These are phyloP conservation scores for Rhinoderma darwinii DNA, from an alignment of 2,113 vertebrate genomes.

Conservation along the genomic window DNA sequence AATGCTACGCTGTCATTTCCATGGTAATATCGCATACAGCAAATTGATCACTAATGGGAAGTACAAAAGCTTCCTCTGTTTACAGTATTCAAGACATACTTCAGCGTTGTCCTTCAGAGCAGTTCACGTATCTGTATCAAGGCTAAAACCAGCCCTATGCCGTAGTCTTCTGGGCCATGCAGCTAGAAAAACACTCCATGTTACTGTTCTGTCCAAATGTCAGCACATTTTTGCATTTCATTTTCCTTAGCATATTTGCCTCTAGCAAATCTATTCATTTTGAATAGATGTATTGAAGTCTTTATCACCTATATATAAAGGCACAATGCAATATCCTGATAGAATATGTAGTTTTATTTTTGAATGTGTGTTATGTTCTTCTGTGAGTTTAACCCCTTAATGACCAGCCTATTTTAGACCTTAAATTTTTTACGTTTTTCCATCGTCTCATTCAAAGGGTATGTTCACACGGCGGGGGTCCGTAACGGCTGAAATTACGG, in stretches of 20 bases:
- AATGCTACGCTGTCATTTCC: constrained; percentile 39
- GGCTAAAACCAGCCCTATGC: constrained; percentile 4
- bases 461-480: too few species aligned
- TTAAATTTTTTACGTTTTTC: too few species aligned
- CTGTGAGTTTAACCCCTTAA: too few species aligned
- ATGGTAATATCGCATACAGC: constrained; percentile 42
- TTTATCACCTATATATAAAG: too few species aligned
- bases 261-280: neutral
- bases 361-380: too few species aligned
- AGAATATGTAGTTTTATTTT: too few species aligned
- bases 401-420: too few species aligned
- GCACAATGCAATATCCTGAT: too few species aligned
- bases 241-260: neutral
- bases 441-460: too few species aligned
- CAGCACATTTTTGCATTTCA: neutral
- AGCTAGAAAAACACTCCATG: neutral
- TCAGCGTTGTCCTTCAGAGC: constrained; percentile 15
- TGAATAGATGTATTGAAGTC: neutral
- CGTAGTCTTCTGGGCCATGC: neutral
- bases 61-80: constrained; percentile 7
- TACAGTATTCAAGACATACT: constrained; percentile 26
- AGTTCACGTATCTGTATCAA: constrained; percentile 20
- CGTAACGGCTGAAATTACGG: too few species aligned
- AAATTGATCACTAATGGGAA: constrained; percentile 39
- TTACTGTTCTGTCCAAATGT: neutral